Percentiles rank a stretch among this genome's conserved stretches.
Evolutionary conservation across 2,888 invertebrate genomes (phyloP).

Genomic region (Dryocosmus kuriphilus): DNA sequence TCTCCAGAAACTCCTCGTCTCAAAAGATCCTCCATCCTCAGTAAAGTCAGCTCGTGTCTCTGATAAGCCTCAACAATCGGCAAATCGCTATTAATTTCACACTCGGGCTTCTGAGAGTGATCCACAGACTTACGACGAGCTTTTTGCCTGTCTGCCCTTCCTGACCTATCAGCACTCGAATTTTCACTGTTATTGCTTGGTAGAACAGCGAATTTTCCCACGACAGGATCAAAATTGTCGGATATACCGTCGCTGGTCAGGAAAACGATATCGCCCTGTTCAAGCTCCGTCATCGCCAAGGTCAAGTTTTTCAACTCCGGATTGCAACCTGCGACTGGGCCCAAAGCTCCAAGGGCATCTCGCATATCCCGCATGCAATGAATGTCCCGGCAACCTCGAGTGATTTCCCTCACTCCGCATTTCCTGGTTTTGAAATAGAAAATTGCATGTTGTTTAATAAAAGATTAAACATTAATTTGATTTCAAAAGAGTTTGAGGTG

Average conservation of each 20-base stretch:
- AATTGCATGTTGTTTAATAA: neutral
- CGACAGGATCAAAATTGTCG: constrained; percentile 95
- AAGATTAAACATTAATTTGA: neutral
- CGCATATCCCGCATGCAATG: constrained; percentile 91
- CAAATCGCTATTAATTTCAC: constrained; percentile 76
- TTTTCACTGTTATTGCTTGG: constrained; percentile 62
- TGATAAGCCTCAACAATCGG: constrained; percentile 87
- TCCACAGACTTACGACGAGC: constrained; percentile 66
- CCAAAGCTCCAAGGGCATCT: constrained; percentile 92
- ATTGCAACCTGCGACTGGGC: constrained; percentile 90
- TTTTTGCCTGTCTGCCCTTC: constrained; percentile 60
- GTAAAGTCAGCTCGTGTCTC: constrained; percentile 86
- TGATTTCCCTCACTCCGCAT: constrained; percentile 90
- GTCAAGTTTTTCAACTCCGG: constrained; percentile 94
- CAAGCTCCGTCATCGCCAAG: constrained; percentile 88
- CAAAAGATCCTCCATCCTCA: constrained; percentile 87
- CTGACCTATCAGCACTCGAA: constrained; percentile 48
- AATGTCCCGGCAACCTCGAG: constrained; percentile 91
- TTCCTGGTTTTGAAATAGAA: constrained; percentile 63
- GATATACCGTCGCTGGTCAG: constrained; percentile 94
- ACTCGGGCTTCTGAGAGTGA: constrained; percentile 62
- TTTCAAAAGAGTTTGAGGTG: neutral
- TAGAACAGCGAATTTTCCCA: constrained; percentile 89
- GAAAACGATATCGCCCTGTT: constrained; percentile 90
- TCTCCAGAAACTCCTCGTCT: constrained; percentile 83